These are phyloP conservation scores for Pseudochirops cupreus DNA, from an alignment of 2,797 vertebrate species.

Conservation along the genomic window DNA sequence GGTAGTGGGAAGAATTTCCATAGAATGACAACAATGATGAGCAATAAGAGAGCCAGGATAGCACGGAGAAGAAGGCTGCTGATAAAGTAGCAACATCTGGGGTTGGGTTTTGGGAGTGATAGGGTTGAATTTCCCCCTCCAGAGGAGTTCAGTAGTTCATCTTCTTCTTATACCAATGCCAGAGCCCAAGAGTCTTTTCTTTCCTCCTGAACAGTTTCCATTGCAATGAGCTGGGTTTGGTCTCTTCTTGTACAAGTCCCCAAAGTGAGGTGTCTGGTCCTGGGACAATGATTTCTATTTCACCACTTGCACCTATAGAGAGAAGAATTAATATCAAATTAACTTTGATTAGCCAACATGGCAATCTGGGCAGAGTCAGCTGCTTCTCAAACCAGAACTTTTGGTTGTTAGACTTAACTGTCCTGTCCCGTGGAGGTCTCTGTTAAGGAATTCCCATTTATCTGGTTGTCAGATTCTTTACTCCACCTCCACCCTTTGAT, in stretches of 20 bases:
- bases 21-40: not conserved
- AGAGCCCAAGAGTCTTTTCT: not conserved
- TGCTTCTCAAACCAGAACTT: not conserved
- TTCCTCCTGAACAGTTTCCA: not conserved
- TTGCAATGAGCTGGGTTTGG: not conserved
- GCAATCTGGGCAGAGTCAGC: not conserved
- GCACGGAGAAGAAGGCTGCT: rapidly evolving
- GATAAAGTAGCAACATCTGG: rapidly evolving
- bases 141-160: not conserved
- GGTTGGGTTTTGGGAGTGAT: not conserved
- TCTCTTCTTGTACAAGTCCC: not conserved
- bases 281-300: not conserved
- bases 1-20: rapidly evolving
- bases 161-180: not conserved
- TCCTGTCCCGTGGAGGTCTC: no score
- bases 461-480: not conserved
- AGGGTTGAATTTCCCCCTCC: not conserved
- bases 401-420: not conserved
- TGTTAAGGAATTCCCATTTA: not conserved
- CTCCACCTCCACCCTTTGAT: no score
- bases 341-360: not conserved
- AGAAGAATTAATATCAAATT: not conserved
- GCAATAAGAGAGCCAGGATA: not conserved
- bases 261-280: not conserved
- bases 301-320: not conserved